These are phyloP conservation scores for Cheirogaleus medius DNA, from an alignment of 2,113 vertebrate species.

Conservation along the genomic window DNA sequence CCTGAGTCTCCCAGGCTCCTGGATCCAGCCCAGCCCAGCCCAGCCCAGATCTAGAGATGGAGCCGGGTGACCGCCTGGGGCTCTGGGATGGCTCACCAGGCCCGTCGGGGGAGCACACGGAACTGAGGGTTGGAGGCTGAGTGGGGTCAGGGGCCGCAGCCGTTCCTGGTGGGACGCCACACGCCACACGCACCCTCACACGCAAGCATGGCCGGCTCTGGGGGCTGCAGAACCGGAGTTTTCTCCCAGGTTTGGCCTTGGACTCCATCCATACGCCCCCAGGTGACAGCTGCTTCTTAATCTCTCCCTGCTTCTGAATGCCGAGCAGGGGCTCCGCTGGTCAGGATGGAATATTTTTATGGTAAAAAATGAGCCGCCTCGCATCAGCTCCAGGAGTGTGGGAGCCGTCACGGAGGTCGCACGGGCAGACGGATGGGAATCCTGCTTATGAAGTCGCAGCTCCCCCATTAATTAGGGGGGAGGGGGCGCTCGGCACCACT, in stretches of 20 bases:
- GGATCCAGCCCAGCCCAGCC: too few species aligned
- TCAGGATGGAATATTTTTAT: slow-evolving; percentile 23
- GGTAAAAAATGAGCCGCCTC: slow-evolving; percentile 69
- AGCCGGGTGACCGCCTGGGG: rapidly evolving
- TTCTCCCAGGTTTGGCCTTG: not conserved
- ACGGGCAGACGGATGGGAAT: slow-evolving; percentile 67
- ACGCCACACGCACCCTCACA: rapidly evolving
- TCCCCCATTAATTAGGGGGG: slow-evolving; percentile 81
- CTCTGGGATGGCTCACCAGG: rapidly evolving
- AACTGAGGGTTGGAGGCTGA: not conserved
- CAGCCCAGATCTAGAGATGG: not conserved
- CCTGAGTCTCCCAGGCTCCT: rapidly evolving
- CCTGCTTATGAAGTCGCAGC: slow-evolving; percentile 75
- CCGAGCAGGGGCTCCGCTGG: rapidly evolving
- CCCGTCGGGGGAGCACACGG: rapidly evolving
- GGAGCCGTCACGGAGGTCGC: slow-evolving; percentile 7
- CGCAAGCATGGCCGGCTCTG: rapidly evolving
- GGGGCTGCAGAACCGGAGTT: not conserved
- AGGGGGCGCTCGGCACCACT: slow-evolving; percentile 25
- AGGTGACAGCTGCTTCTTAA: not conserved
- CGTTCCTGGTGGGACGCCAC: rapidly evolving
- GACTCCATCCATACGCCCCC: rapidly evolving
- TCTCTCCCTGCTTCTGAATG: not conserved
- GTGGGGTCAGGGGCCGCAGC: not conserved
- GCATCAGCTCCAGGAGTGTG: slow-evolving; percentile 22